phyloP scores from a whole-genome alignment of 2,888 invertebrate species.

The Tetranychus truncatus region DNA sequence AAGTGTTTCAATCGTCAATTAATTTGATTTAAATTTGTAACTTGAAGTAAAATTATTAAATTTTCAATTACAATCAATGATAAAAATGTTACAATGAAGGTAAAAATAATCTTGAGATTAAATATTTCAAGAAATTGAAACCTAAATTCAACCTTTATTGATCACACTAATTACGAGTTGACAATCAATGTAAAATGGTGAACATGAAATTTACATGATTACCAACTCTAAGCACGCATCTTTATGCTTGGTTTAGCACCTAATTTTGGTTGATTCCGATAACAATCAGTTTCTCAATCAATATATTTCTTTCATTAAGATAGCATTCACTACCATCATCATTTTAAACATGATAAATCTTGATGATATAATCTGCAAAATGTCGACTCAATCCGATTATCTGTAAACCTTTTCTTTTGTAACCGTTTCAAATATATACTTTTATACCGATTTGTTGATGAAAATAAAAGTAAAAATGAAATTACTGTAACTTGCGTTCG shows the following conservation, averaged over 20 bases:
- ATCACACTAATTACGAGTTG: background rate
- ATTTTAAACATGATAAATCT: background rate
- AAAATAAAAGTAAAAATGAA: background rate
- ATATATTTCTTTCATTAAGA: background rate
- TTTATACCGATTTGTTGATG: background rate
- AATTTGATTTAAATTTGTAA: too few species aligned
- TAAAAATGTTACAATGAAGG: too few species aligned
- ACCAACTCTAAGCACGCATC: background rate
- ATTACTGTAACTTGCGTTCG: background rate
- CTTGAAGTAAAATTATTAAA: too few species aligned
- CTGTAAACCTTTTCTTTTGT: background rate
- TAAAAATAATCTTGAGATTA: too few species aligned
- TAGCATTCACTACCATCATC: background rate
- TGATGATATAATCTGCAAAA: too few species aligned
- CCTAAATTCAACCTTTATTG: background rate
- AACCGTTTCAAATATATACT: background rate
- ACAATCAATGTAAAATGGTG: background rate
- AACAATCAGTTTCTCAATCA: background rate
- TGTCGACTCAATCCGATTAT: background rate
- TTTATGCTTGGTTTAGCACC: background rate
- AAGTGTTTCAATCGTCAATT: too few species aligned
- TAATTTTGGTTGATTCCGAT: conserved; percentile 1
- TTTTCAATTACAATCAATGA: too few species aligned
- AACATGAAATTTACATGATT: background rate
- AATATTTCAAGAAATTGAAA: background rate